These are phyloP conservation scores for Araneus ventricosus DNA, from an alignment of 1,140 invertebrate species.

Conservation along the genomic window DNA sequence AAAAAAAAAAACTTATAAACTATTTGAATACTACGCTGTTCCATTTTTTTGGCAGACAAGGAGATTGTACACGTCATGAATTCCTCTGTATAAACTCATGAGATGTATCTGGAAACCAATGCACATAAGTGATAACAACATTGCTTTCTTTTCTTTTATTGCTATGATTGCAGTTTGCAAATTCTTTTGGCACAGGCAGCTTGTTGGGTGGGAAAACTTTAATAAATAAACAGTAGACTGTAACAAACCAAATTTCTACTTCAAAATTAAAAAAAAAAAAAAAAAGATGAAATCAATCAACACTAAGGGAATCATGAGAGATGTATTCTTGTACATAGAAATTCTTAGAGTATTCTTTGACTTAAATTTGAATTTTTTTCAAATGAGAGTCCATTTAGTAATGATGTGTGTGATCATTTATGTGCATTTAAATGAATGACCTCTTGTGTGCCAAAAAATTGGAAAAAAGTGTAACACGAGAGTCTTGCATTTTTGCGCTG, in stretches of 20 bases:
- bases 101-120: conserved; percentile 1
- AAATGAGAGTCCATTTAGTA: conserved; percentile 14
- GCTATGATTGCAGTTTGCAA: background rate
- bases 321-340: background rate
- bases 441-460: conserved; percentile 73
- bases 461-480: conserved; percentile 71
- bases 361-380: background rate
- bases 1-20: conserved; percentile 42
- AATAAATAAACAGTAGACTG: background rate
- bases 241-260: background rate
- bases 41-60: conserved; percentile 72
- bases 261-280: background rate
- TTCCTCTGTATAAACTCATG: conserved; percentile 11
- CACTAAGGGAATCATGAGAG: background rate
- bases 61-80: background rate
- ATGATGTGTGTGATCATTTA: background rate
- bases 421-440: conserved; percentile 45
- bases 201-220: background rate
- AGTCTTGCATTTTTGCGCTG: conserved; percentile 67
- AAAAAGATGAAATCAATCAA: background rate
- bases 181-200: conserved; percentile 14
- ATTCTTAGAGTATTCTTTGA: conserved; percentile 9
- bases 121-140: conserved; percentile 13
- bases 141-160: background rate
- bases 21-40: conserved; percentile 48